phyloP scores from a whole-genome alignment of 2,888 invertebrate genomes.

The Nowickia ferox region DNA sequence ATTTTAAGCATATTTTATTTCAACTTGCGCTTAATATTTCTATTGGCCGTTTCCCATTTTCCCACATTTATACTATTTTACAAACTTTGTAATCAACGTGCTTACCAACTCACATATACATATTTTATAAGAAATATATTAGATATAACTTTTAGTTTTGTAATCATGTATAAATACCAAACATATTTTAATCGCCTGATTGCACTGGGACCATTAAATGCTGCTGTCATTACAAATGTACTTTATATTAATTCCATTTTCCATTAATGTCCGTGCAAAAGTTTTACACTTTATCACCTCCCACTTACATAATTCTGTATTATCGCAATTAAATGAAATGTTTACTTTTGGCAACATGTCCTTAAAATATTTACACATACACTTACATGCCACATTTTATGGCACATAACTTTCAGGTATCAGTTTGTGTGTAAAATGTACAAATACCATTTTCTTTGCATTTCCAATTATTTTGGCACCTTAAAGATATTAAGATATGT shows the following conservation, averaged over 20 bases:
- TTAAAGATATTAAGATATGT: background rate
- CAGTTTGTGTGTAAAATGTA: background rate
- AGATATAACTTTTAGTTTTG: no score
- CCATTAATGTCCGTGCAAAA: background rate
- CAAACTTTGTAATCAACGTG: no score
- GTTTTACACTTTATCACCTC: slow-evolving; percentile 10
- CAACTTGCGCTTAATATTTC: no score
- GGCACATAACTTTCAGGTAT: slow-evolving; percentile 19
- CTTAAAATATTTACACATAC: background rate
- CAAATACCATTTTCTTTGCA: slow-evolving; percentile 20
- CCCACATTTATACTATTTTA: no score
- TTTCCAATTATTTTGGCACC: slow-evolving; percentile 16
- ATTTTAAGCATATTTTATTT: no score
- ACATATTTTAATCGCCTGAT: no score
- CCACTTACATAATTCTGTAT: background rate
- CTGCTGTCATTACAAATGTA: slow-evolving; percentile 11
- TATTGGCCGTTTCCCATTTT: no score
- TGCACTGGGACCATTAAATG: no score
- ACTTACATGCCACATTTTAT: background rate
- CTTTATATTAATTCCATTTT: slow-evolving; percentile 4
- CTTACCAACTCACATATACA: no score
- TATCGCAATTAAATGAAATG: background rate
- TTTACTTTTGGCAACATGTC: slow-evolving; percentile 26
- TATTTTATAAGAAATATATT: no score
- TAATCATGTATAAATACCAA: no score